These are phyloP conservation scores for Pseudochaenichthys georgianus DNA, from an alignment of 2,797 vertebrate species.

Conservation along the genomic window DNA sequence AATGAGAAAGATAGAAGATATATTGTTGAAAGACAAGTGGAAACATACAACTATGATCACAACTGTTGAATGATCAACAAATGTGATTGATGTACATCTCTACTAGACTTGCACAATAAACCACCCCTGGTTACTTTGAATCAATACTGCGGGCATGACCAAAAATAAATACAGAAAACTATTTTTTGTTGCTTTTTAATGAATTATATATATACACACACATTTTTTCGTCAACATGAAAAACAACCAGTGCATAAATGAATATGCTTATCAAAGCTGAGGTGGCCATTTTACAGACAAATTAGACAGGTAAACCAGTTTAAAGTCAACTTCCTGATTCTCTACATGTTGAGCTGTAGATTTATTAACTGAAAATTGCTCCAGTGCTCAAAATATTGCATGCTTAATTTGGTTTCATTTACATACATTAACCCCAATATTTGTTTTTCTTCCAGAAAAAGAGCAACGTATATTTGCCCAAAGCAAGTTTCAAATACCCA, in stretches of 20 bases:
- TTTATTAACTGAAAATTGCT: constrained; percentile 18
- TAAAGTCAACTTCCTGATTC: constrained; percentile 28
- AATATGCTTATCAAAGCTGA: constrained; percentile 25
- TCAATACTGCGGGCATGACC: not conserved
- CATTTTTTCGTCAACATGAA: constrained; percentile 71
- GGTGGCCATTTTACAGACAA: constrained; percentile 27
- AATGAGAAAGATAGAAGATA: not conserved
- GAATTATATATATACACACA: constrained; percentile 69
- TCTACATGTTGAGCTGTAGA: constrained; percentile 25
- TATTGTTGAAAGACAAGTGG: not conserved
- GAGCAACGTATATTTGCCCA: constrained; percentile 28
- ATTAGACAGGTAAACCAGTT: constrained; percentile 27
- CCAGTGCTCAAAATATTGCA: constrained; percentile 28
- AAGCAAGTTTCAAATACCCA: constrained; percentile 55
- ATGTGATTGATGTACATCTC: constrained; percentile 2
- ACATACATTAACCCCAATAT: constrained; percentile 34
- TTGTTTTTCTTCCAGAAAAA: constrained; percentile 15
- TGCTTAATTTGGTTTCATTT: not conserved
- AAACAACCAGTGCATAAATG: constrained; percentile 64
- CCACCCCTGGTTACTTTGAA: not conserved
- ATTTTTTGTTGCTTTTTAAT: constrained; percentile 65
- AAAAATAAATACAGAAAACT: constrained; percentile 21
- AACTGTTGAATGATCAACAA: constrained; percentile 17
- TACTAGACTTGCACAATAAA: not conserved
- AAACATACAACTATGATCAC: constrained; percentile 16